phyloP scores from a whole-genome alignment of 2,888 invertebrate genomes.

The Nineta flava region DNA sequence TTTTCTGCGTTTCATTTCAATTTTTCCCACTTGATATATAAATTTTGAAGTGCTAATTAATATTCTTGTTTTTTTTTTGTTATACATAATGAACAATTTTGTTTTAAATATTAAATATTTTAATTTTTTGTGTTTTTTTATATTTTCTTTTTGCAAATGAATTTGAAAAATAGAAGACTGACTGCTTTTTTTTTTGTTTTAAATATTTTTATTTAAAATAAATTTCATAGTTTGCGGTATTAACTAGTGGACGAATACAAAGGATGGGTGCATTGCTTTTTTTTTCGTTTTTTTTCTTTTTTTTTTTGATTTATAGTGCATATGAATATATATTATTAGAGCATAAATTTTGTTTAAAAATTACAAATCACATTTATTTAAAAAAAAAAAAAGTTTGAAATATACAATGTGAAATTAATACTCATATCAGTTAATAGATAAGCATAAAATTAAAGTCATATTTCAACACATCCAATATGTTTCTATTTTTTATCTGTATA shows the following conservation, averaged over 20 bases:
- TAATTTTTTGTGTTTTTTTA: not conserved
- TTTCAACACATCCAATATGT: too few species aligned
- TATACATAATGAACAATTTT: conserved; percentile 1
- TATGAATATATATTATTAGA: not conserved
- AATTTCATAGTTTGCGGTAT: conserved; percentile 6
- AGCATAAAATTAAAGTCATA: too few species aligned
- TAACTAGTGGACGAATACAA: conserved; percentile 26
- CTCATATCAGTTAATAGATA: too few species aligned
- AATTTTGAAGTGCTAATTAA: not conserved
- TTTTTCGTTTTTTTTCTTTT: conserved; percentile 9
- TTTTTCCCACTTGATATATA: not conserved
- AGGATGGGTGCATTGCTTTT: conserved; percentile 30
- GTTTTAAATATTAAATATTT: not conserved
- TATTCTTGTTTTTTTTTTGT: not conserved
- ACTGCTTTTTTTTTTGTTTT: not conserved
- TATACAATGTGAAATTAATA: too few species aligned
- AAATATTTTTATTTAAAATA: not conserved
- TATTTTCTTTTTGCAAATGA: not conserved
- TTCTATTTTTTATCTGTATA: too few species aligned
- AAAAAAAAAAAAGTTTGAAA: too few species aligned
- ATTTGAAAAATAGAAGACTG: conserved; percentile 1
- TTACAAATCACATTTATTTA: not conserved
- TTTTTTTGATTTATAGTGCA: conserved; percentile 10
- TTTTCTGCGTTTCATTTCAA: not conserved
- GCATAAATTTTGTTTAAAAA: not conserved